Percentiles rank a stretch among this genome's conserved stretches.
phyloP scores from a whole-genome alignment of 2,888 invertebrate genomes.

The Cheilosia vulpina region DNA sequence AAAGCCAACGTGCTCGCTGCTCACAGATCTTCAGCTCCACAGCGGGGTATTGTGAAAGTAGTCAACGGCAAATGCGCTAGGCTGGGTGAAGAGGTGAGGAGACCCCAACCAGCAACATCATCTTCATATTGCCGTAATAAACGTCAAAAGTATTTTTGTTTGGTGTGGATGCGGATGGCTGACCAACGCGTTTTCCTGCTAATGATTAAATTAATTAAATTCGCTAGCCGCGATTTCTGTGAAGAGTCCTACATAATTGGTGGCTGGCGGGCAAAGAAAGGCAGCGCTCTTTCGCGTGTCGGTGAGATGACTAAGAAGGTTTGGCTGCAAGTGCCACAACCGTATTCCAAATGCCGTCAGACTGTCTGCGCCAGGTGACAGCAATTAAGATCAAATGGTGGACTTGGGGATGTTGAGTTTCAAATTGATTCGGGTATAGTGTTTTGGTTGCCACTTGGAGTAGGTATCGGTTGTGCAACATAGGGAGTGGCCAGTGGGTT shows the following conservation, averaged over 20 bases:
- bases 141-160: slow-evolving; percentile 71
- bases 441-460: background rate
- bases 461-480: too few species aligned
- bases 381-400: slow-evolving; percentile 40
- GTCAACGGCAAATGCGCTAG: background rate
- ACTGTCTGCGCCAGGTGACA: slow-evolving; percentile 54
- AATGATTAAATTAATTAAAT: slow-evolving; percentile 73
- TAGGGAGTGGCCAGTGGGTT: too few species aligned
- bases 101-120: slow-evolving; percentile 41
- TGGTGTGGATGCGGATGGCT: slow-evolving; percentile 12
- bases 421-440: background rate
- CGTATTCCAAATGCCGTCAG: slow-evolving; percentile 33
- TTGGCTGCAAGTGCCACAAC: slow-evolving; percentile 19
- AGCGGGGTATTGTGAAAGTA: slow-evolving; percentile 47
- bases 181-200: slow-evolving; percentile 35
- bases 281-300: background rate
- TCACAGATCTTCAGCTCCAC: slow-evolving; percentile 10
- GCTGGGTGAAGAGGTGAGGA: slow-evolving; percentile 42
- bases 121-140: slow-evolving; percentile 68
- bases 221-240: slow-evolving; percentile 49
- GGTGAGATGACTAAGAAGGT: slow-evolving; percentile 15
- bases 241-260: slow-evolving; percentile 59
- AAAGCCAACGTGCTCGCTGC: slow-evolving; percentile 6
- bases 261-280: slow-evolving; percentile 35
- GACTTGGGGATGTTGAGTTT: background rate